phyloP scores from a whole-genome alignment of 2,113 vertebrate species.

The Chrysemys picta region DNA sequence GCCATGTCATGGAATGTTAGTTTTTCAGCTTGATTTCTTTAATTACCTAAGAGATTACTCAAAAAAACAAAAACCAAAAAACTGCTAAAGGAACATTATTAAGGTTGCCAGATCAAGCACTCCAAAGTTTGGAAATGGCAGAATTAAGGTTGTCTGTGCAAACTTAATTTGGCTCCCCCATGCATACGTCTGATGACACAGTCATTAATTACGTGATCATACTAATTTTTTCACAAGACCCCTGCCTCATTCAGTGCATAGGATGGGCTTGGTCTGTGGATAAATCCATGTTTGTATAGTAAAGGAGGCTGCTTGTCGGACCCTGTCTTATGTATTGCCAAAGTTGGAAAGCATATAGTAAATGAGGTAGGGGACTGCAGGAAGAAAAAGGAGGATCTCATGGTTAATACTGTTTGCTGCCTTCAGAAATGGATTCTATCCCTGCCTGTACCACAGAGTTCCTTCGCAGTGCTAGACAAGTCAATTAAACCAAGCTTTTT shows the following conservation, averaged over 20 bases:
- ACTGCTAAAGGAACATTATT: background rate
- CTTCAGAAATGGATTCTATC: background rate
- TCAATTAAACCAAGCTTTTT: background rate
- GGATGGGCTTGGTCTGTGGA: background rate
- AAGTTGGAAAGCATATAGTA: background rate
- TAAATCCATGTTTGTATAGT: background rate
- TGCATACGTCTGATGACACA: background rate
- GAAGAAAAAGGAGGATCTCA: background rate
- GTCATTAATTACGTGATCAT: background rate
- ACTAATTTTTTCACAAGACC: background rate
- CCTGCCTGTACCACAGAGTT: background rate
- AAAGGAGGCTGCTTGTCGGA: background rate
- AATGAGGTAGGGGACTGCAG: background rate
- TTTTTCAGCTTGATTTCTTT: background rate
- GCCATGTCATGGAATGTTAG: background rate
- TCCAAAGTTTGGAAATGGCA: background rate
- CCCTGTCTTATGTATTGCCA: background rate
- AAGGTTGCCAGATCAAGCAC: background rate
- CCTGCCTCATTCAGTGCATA: background rate
- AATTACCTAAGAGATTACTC: background rate
- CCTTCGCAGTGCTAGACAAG: background rate
- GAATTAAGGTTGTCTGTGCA: background rate
- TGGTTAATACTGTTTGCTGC: background rate
- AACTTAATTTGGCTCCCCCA: background rate
- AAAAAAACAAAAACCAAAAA: background rate